Evolutionary conservation across 1,140 invertebrate genomes (phyloP).

Genomic region (Lepidostoma basale): DNA sequence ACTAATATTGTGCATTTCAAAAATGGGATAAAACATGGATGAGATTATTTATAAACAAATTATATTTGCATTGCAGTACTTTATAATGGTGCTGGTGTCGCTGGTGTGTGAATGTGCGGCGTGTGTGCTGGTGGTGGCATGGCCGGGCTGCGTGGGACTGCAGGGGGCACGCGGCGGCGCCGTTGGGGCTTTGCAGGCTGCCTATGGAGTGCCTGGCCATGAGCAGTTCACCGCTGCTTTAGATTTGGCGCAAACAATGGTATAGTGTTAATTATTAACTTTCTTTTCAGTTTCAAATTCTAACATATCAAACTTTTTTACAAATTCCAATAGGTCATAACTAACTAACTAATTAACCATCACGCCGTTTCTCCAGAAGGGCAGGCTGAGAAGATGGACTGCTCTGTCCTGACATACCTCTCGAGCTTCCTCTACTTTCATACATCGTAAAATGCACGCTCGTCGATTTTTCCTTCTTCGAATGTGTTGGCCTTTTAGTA

Average conservation of each 20-base stretch:
- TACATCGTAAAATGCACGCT: too few relatives aligned
- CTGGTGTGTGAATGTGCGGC: conserved; percentile 74
- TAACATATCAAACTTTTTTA: not conserved
- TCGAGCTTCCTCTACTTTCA: too few relatives aligned
- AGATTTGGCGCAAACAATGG: conserved; percentile 65
- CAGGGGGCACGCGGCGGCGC: conserved; percentile 70
- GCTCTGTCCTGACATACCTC: too few relatives aligned
- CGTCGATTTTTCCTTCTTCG: too few relatives aligned
- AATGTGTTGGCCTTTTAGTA: too few relatives aligned
- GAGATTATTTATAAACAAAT: not conserved
- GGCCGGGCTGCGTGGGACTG: conserved; percentile 78
- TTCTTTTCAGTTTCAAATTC: not conserved
- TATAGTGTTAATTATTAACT: conserved; percentile 1
- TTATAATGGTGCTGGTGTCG: conserved; percentile 71
- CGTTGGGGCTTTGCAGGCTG: conserved; percentile 72
- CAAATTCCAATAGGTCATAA: too few relatives aligned
- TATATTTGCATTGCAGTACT: conserved; percentile 65
- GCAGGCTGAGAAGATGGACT: too few relatives aligned
- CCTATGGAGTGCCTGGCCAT: conserved; percentile 74
- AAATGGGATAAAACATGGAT: too few relatives aligned
- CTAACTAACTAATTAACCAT: too few relatives aligned
- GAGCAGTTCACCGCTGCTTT: conserved; percentile 80
- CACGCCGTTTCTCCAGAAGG: too few relatives aligned
- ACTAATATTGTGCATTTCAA: too few relatives aligned
- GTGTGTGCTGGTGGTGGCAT: conserved; percentile 75